phyloP scores from a whole-genome alignment of 2,888 invertebrate genomes.

The Thumatha senex region DNA sequence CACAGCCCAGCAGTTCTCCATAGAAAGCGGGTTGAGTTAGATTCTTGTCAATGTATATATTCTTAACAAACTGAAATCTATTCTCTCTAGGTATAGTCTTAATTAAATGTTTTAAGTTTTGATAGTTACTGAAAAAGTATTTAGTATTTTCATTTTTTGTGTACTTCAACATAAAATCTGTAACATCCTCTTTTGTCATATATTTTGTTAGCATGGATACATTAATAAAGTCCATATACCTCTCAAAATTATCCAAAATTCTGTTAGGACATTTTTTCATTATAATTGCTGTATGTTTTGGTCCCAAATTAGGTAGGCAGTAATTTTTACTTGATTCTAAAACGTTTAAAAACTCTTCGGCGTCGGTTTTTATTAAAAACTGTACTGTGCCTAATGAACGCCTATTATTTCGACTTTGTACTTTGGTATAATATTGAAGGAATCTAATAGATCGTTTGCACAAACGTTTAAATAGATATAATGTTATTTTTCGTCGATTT shows the following conservation, averaged over 20 bases:
- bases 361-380: constrained; percentile 40
- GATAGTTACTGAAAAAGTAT: constrained; percentile 32
- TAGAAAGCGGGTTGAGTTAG: not conserved
- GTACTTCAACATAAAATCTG: constrained; percentile 48
- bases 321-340: constrained; percentile 30
- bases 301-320: constrained; percentile 34
- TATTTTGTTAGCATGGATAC: constrained; percentile 51
- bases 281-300: constrained; percentile 49
- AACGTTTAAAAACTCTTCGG: constrained; percentile 47
- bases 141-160: constrained; percentile 30
- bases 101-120: constrained; percentile 53
- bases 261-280: constrained; percentile 52
- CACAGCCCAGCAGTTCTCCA: not conserved
- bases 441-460: constrained; percentile 50
- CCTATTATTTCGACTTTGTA: not conserved
- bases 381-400: constrained; percentile 10
- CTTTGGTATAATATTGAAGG: constrained; percentile 34
- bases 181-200: constrained; percentile 49
- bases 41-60: constrained; percentile 26
- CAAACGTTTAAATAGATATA: constrained; percentile 43
- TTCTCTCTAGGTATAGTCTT: constrained; percentile 48
- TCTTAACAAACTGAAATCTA: constrained; percentile 55
- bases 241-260: constrained; percentile 50
- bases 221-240: constrained; percentile 41
- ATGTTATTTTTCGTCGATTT: constrained; percentile 33